These are phyloP conservation scores for Caretta caretta DNA, from an alignment of 2,113 vertebrate genomes.

Conservation along the genomic window DNA sequence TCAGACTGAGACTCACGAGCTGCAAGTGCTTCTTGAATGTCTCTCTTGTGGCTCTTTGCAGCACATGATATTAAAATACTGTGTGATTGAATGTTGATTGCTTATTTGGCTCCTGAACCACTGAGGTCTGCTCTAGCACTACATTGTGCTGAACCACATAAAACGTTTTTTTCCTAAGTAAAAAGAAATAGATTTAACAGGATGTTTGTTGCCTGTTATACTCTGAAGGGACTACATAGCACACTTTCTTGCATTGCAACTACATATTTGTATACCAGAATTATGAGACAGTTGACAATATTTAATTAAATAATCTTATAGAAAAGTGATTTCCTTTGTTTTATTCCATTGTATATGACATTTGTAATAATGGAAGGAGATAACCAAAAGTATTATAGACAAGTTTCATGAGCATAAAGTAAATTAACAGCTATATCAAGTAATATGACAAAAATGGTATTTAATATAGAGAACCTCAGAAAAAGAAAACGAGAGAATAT, in stretches of 20 bases:
- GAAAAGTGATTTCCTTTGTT: background rate
- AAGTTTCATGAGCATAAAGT: background rate
- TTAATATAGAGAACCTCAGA: background rate
- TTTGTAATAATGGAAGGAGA: background rate
- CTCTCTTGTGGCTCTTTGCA: too few species aligned
- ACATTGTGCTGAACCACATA: too few species aligned
- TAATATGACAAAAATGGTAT: background rate
- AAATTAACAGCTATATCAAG: background rate
- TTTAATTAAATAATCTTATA: background rate
- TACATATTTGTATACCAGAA: background rate
- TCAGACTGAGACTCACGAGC: too few species aligned
- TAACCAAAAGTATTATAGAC: background rate
- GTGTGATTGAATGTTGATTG: too few species aligned
- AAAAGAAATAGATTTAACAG: background rate
- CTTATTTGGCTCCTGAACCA: too few species aligned
- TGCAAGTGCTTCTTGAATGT: too few species aligned
- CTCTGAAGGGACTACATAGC: background rate
- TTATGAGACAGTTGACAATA: background rate
- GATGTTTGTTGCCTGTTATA: background rate
- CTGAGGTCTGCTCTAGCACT: too few species aligned
- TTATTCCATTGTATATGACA: background rate
- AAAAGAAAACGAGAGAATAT: background rate
- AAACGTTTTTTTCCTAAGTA: background rate
- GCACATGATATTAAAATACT: too few species aligned
- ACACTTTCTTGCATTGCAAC: background rate